Base-by-base conservation (phyloP, 2,888 invertebrate genomes). In the Priocnemis perturbator region DNA sequence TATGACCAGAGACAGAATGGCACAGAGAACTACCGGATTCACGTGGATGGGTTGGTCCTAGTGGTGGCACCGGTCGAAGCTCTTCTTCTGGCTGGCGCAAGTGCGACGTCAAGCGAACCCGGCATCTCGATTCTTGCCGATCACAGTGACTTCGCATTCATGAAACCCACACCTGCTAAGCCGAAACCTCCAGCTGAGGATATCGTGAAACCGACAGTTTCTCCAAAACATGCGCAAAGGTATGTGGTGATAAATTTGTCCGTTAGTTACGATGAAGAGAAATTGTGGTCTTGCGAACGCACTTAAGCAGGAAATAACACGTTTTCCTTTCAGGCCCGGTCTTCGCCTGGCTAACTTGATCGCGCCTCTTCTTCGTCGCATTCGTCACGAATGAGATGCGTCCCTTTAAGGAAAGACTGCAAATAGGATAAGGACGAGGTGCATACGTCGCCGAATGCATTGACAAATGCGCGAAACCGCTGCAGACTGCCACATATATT, bases 1-100 rank as follows among this genome's bases (percentile, higher is more conserved):
- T 93, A 92, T 86, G 95, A 96, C 88, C 95, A 95, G 85, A 90
- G 95, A 7, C 96, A 96, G 86, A 95, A 95, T 84, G 95, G 95
- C 0, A 90, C 92, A 0, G 95, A 94, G 81, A 96, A 96, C 89
- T 92, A 93, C 75, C 91, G 94, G 19, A 89, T 95, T 11, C 93
- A 92, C 84, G 90, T 95, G 60, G 93, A 93, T 80, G 94, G 93
- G 15, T 90, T 94, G n/a, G 91, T 93, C 15, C 88, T 94, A 44
- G 92, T 93, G 2, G 90, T 93, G 52, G 93, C 93, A 0, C 93
- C 94, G 0, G 91, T 92, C 0, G 93, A 93, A 62, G 90, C 92
- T 0, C 87, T 93, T 7, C 86, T 93, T 15, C 89, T 92, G 21
- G 92, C 92, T 0, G 91, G 91, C 3, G 89, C 91, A 53, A 85